Base-by-base conservation (phyloP, 2,888 invertebrate genomes). In the Cyrtodaria siliqua region DNA sequence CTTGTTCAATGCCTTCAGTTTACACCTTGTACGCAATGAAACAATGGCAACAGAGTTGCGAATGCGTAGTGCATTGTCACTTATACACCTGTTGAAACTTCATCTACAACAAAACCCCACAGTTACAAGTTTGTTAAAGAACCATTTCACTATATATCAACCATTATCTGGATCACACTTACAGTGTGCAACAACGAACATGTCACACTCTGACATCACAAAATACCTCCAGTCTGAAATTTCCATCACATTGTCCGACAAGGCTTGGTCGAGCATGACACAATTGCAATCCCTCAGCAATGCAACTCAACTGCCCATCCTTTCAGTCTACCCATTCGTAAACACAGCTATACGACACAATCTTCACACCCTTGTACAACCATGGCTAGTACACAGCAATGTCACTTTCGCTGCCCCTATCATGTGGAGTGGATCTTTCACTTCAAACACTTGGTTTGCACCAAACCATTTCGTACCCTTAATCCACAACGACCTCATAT, bases 1-100 rank as follows among this genome's bases (percentile, higher is more conserved):
- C 40, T 53, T 72, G 16, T 72, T 47, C 29, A 72, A 72, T 64
- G 64, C 71, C 20, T 38, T 53, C 23, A 64, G 64, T 52, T 20
- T 64, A 12, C 20, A 49, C 9, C 20, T 64, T 18, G 33, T 27
- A 59, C 64, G 71, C 8, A n/a, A 59, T 59, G 71, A 72, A 42
- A 14, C 29, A 8, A 52, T 72, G 60, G 40, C 53, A 29, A 53
- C 29, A 20, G 71, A 72, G 64, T 29, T 72, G 4, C 12, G 71
- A 9, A 27, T 72, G 14, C 42, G 71, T 27, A 63, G 53, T 27
- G 64, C 60, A 16, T 24, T 72, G 9, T 29, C 52, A 20, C 47
- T 59, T 8, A 50, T 71, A n/a, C 63, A 71, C 9, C 55, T 63
- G 9, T 16, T 50, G 49, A 40, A 55, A 2, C 12, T 33, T 4